Evolutionary conservation across 2,113 vertebrate species (phyloP).

Genomic region (Lophotis ruficrista): DNA sequence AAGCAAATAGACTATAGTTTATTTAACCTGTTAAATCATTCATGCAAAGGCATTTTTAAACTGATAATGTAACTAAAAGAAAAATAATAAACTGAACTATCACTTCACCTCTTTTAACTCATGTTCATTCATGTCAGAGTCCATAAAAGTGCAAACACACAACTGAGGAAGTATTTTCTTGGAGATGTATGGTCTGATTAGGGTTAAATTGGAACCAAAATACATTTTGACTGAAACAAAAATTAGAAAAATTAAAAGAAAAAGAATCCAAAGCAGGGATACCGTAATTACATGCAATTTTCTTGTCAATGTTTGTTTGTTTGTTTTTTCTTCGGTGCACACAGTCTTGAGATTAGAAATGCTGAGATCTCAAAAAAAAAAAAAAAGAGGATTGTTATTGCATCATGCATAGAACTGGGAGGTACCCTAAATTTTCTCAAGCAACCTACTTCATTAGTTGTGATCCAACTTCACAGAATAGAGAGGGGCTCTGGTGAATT

Average conservation of each 20-base stretch:
- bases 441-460: not conserved
- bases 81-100: not conserved
- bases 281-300: not conserved
- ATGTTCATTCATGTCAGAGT: not conserved
- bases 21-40: constrained; percentile 22
- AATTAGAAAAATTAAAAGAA: not conserved
- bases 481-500: not conserved
- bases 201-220: not conserved
- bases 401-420: not conserved
- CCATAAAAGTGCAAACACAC: not conserved
- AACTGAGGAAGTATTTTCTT: not conserved
- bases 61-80: not conserved
- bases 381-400: not conserved
- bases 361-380: not conserved
- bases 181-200: not conserved
- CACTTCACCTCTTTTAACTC: not conserved
- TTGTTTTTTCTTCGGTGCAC: not conserved
- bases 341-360: not conserved
- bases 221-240: not conserved
- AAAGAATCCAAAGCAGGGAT: not conserved
- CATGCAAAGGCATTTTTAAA: constrained; percentile 18
- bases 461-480: not conserved
- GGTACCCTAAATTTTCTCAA: not conserved
- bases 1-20: not conserved
- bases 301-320: not conserved